Evolutionary conservation across 2,888 invertebrate species (phyloP), one percentile per base, ranked within the genome.

Genomic region (Euzophera pinguis): DNA sequence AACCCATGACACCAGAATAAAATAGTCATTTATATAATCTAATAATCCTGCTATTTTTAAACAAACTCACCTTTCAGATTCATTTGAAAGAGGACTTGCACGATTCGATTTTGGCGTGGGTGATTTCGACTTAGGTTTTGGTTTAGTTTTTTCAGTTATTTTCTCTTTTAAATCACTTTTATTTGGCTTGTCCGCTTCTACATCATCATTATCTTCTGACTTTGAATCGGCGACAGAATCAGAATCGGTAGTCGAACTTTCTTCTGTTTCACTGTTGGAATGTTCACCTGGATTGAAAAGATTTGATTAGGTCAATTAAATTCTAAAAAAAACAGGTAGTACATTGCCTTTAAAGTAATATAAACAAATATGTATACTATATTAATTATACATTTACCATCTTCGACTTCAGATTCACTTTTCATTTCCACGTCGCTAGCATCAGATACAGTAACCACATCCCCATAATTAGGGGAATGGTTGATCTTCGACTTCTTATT

Each of bases 381-480:
- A 29, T 32, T 32, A 3, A 32, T 32, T 32, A 9, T 6, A 53
- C 43, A 58, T 61, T 60, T 65, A 84, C 90, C 90, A 67, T 89
- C 85, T 71, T 90, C 90, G 59, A 80, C 84, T 53, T 64, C 63
- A 5, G 86, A 82, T 47, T 80, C 78, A 75, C 83, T 86, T 67
- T 84, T 89, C 76, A 80, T 86, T 71, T 91, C 91, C 8, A 78
- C 78, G 67, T 91, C 88, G 72, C 87, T 83, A 54, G 87, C 79
- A 69, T 91, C 91, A 22, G 91, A 91, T 1, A 91, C 82, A 47
- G 85, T 88, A 4, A 91, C 91, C 52, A 91, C 81, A 32, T 87
- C 86, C 8, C 78, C 84, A 67, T 81, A 85, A 47, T 70, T 74
- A 1, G 86, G 84, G 1, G 86, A 86, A 29, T 83, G 74, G 14